Evolutionary conservation across 2,113 vertebrate genomes (phyloP), one percentile per base, ranked within the genome.

Genomic region (Gila orcuttii): DNA sequence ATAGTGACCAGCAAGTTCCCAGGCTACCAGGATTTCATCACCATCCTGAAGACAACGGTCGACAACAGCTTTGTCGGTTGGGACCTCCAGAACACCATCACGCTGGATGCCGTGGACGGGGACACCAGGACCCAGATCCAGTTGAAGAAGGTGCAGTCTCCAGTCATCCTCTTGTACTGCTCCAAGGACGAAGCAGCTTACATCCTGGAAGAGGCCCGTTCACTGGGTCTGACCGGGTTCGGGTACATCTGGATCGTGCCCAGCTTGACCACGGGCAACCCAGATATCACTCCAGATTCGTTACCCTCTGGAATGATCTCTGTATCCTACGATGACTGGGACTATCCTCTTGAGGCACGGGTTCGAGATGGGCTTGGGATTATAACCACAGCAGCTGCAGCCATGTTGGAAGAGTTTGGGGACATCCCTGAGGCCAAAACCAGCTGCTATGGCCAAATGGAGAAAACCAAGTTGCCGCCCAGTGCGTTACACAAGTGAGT

Each of bases 31-130:
- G 98, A 99, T 92, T 99, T 99, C 93, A 97, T 99, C 90, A 95
- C 94, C 86, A 95, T 99, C 91, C 93, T 99, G 82, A 99, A 99
- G 93, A 97, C 95, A 47, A 99, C 97, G 0, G 98, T 99, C 86
- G 98, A 99, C 92, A 99, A 99, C 88, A 99, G 98, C 90, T 99
- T 99, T 83, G 97, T 99, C 89, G 97, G 97, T 88, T 99, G 98
- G 98, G 97, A 99, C 91, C 96, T 99, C 94, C 97, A 99, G 94
- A 97, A 97, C 0, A 82, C 97, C 88, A 97, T 99, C 91, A 92
- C 93, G 2, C 92, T 99, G 0, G 98, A 99, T 77, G 96, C 97
- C 0, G 95, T 97, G 87, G 96, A 98, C 9, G 97, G 97, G 66
- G 97, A 98, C 86, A 96, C 96, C 55, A 96, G 96, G 86, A 96